Evolutionary conservation across 2,888 invertebrate species (phyloP).

Genomic region (Mythimna lalbum): DNA sequence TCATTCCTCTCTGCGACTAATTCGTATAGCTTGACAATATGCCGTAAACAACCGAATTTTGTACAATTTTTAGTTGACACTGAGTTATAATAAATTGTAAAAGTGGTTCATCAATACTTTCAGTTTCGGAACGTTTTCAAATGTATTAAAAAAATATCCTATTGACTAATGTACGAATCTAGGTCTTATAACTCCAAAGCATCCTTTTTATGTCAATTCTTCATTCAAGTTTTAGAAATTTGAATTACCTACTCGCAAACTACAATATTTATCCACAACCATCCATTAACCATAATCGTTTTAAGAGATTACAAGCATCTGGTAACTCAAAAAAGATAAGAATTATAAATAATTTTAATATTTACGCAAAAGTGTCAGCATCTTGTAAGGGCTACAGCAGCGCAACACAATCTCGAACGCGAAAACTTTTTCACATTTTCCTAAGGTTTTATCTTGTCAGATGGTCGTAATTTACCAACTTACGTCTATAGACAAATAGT

Average conservation of each 20-base stretch:
- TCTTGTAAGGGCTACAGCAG: not conserved
- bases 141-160: not conserved
- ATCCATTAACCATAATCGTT: not conserved
- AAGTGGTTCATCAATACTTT: no score
- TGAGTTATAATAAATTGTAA: no score
- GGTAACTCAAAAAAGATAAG: not conserved
- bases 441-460: constrained; percentile 54
- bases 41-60: no score
- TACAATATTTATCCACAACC: not conserved
- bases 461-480: constrained; percentile 62
- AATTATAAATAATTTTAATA: constrained; percentile 17
- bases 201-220: no score
- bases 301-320: not conserved
- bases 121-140: not conserved
- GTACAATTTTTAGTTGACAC: no score
- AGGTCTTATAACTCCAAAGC: not conserved
- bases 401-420: constrained; percentile 28
- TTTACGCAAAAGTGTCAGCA: constrained; percentile 11
- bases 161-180: not conserved
- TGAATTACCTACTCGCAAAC: not conserved
- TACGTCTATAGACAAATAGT: constrained; percentile 65
- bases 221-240: not conserved
- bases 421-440: constrained; percentile 51
- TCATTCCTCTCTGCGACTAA: no score
- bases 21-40: no score